phyloP scores from a whole-genome alignment of 1,140 invertebrate genomes.

The Wiebesia pumilae region DNA sequence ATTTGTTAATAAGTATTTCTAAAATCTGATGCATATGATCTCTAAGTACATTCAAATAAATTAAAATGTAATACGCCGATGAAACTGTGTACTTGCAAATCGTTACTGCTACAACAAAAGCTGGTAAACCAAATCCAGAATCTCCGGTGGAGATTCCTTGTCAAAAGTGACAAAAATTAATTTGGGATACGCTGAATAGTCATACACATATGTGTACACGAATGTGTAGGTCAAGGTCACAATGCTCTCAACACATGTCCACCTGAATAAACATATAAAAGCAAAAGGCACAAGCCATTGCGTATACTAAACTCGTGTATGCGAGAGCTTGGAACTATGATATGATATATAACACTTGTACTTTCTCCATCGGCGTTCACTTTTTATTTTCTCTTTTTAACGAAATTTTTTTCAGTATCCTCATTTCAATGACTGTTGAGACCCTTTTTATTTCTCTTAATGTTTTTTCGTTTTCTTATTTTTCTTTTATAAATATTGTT shows the following conservation, averaged over 20 bases:
- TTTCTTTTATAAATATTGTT: too few relatives aligned
- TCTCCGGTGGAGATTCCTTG: not conserved
- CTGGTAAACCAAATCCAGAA: not conserved
- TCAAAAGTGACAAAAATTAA: not conserved
- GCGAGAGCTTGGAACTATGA: not conserved
- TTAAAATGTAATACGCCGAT: not conserved
- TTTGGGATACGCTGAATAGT: not conserved
- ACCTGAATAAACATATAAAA: not conserved
- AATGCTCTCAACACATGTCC: conserved; percentile 17
- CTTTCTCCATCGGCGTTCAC: not conserved
- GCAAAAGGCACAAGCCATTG: not conserved
- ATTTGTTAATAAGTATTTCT: too few relatives aligned
- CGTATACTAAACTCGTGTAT: not conserved
- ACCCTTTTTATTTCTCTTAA: not conserved
- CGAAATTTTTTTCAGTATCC: not conserved
- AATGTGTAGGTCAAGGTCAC: conserved; percentile 33
- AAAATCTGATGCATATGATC: too few relatives aligned
- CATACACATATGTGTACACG: not conserved
- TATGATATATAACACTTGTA: not conserved
- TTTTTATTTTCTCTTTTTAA: not conserved
- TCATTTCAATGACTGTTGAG: not conserved
- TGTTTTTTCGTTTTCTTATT: not conserved
- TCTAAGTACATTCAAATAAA: too few relatives aligned
- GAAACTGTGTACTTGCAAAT: not conserved
- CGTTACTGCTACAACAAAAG: not conserved